Conservation (phyloP, 1,140 invertebrate genomes). For the Vanessa atalanta region DNA sequence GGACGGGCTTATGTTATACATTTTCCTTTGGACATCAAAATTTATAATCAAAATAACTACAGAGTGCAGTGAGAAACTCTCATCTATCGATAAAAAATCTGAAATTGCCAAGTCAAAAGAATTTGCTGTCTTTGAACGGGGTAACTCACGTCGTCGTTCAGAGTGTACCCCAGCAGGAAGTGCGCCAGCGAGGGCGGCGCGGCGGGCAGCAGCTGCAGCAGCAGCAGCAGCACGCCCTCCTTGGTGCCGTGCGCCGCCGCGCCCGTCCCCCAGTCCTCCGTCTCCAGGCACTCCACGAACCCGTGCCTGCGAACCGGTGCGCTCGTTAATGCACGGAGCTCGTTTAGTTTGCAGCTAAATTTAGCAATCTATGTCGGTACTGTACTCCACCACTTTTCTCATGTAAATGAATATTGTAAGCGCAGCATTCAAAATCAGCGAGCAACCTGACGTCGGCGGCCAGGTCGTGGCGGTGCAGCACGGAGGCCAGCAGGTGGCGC, state of each 20-base stretch:
- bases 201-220: conserved; percentile 88
- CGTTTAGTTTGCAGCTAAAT: too few species aligned
- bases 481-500: conserved; percentile 44
- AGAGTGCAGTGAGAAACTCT: too few species aligned
- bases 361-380: too few species aligned
- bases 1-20: too few species aligned
- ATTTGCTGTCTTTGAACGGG: background rate
- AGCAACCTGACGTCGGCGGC: conserved; percentile 49
- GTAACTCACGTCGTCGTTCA: conserved; percentile 75
- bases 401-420: too few species aligned
- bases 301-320: conserved; percentile 83
- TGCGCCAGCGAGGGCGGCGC: conserved; percentile 92
- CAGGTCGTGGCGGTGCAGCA: conserved; percentile 42
- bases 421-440: too few species aligned
- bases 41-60: too few species aligned
- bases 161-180: conserved; percentile 93
- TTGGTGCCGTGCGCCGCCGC: conserved; percentile 81
- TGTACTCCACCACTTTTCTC: background rate
- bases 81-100: too few species aligned
- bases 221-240: conserved; percentile 86
- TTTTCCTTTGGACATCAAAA: too few species aligned
- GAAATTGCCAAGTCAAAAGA: too few species aligned
- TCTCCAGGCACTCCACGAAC: conserved; percentile 94
- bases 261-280: conserved; percentile 80
- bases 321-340: background rate